Conservation (phyloP, 2,797 vertebrate genomes). For the Amblyraja radiata region DNA sequence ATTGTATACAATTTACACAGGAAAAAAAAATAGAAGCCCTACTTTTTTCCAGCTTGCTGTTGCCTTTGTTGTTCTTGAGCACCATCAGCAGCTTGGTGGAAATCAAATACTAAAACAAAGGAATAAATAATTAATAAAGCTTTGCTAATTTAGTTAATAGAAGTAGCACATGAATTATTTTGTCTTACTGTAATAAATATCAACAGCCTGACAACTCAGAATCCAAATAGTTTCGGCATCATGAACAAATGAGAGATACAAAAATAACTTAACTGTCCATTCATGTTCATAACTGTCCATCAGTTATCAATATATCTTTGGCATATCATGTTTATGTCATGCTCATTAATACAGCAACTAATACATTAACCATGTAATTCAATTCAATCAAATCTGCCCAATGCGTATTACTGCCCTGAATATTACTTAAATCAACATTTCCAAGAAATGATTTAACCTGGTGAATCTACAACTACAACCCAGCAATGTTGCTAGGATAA, state of each 20-base stretch:
- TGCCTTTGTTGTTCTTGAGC: constrained; percentile 93
- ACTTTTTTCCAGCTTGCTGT: constrained; percentile 96
- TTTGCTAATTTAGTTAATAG: neutral
- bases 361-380: neutral
- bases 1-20: neutral
- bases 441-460: neutral
- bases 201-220: neutral
- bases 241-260: neutral
- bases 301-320: neutral
- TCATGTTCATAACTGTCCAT: neutral
- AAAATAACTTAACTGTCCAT: neutral
- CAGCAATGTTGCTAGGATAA: neutral
- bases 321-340: neutral
- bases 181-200: neutral
- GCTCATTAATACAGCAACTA: neutral
- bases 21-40: constrained; percentile 51
- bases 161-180: neutral
- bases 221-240: neutral
- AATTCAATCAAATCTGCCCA: neutral
- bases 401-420: neutral
- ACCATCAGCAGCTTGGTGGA: constrained; percentile 95
- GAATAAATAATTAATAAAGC: constrained; percentile 35
- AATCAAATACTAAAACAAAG: constrained; percentile 84
- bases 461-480: neutral
- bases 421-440: neutral